Conservation (phyloP, 2,888 invertebrate genomes). For the Eupithecia exiguata region DNA sequence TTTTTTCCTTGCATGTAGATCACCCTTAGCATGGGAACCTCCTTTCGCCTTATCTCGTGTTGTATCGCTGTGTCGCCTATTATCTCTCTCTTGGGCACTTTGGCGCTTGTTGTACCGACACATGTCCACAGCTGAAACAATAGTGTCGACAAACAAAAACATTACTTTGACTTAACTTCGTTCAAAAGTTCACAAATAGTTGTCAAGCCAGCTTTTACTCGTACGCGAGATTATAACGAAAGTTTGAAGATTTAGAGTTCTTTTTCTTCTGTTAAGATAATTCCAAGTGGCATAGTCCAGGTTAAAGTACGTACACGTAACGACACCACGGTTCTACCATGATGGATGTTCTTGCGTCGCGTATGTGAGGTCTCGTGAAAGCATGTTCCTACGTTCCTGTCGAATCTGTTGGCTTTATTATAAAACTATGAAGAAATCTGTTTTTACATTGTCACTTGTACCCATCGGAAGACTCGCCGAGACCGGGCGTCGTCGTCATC, state of each 20-base stretch:
- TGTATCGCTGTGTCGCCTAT: constrained; percentile 82
- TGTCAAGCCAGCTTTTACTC: neutral
- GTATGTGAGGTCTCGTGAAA: constrained; percentile 71
- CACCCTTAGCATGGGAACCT: constrained; percentile 77
- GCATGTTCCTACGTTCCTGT: constrained; percentile 48
- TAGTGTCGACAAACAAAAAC: constrained; percentile 5
- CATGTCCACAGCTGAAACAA: constrained; percentile 58
- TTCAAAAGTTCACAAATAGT: neutral
- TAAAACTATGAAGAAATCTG: constrained; percentile 20
- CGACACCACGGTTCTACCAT: constrained; percentile 73
- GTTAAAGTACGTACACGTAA: constrained; percentile 62
- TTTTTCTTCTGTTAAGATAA: neutral
- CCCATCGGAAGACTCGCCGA: no score
- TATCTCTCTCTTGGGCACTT: constrained; percentile 79
- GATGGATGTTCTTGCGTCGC: constrained; percentile 74
- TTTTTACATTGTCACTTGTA: neutral
- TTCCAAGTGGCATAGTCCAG: constrained; percentile 16
- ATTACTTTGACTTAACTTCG: constrained; percentile 14
- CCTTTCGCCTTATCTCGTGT: constrained; percentile 73
- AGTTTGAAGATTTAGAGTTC: constrained; percentile 11
- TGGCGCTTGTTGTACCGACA: constrained; percentile 76
- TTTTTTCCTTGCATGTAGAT: constrained; percentile 56
- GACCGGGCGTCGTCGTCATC: neutral
- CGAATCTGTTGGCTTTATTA: constrained; percentile 34
- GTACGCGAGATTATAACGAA: neutral